Conservation (phyloP, 2,888 invertebrate genomes). For the Leptopilina myrica region DNA sequence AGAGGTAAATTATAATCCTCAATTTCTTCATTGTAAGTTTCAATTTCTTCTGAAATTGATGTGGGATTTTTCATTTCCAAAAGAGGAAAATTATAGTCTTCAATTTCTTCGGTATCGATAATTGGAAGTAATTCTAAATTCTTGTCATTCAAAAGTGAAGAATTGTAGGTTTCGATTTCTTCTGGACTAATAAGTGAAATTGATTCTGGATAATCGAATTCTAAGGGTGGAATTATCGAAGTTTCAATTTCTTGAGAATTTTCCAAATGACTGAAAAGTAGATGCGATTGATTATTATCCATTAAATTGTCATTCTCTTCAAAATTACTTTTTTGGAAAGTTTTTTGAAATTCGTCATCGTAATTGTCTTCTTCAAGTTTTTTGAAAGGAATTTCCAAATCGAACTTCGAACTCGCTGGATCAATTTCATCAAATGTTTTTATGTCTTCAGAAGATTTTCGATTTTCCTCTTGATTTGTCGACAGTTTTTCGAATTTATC, state of each 20-base stretch:
- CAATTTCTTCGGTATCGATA: background rate
- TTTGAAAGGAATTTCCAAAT: background rate
- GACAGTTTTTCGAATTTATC: slow-evolving; percentile 21
- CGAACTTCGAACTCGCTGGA: background rate
- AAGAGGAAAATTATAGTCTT: background rate
- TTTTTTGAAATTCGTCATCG: background rate
- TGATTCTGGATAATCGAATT: background rate
- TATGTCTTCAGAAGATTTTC: background rate
- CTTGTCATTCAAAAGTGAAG: background rate
- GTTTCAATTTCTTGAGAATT: background rate
- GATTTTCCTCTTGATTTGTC: background rate
- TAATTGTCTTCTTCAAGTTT: background rate
- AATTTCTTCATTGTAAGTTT: background rate
- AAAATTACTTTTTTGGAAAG: background rate
- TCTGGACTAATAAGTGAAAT: background rate
- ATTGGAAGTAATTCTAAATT: background rate
- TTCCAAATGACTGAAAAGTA: background rate
- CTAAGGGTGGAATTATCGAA: background rate
- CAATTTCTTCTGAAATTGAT: background rate
- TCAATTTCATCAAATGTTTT: slow-evolving; percentile 31
- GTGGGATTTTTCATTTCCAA: background rate
- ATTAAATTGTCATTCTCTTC: background rate
- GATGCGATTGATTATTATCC: slow-evolving; percentile 5
- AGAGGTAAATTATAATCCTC: background rate
- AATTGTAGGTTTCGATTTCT: slow-evolving; percentile 3